phyloP scores from a whole-genome alignment of 1,140 invertebrate genomes.

The Streblospio benedicti region DNA sequence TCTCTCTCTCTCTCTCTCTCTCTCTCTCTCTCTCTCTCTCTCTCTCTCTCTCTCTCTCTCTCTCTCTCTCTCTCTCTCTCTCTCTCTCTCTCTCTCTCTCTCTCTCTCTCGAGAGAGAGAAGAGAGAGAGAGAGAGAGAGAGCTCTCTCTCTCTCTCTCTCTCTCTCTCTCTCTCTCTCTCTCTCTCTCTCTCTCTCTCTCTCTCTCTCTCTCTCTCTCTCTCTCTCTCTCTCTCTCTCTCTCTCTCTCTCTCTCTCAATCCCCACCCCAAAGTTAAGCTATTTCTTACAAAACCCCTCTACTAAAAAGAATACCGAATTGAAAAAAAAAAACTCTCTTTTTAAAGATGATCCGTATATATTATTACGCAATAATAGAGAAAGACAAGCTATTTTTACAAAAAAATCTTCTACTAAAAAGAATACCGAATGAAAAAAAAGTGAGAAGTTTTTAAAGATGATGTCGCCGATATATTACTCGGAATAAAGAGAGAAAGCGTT shows the following conservation, averaged over 20 bases:
- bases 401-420: too few relatives aligned
- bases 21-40: not conserved
- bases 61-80: slow-evolving; percentile 2
- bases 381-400: too few relatives aligned
- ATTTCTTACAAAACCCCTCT: slow-evolving; percentile 30
- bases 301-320: too few relatives aligned
- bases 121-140: too few relatives aligned
- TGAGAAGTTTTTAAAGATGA: too few relatives aligned
- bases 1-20: not conserved
- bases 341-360: too few relatives aligned
- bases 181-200: slow-evolving; percentile 11
- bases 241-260: slow-evolving; percentile 9
- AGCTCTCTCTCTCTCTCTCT: slow-evolving; percentile 12
- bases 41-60: slow-evolving; percentile 9
- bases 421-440: too few relatives aligned
- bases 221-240: slow-evolving; percentile 12
- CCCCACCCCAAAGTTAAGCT: not conserved
- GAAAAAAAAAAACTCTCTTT: too few relatives aligned
- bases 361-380: too few relatives aligned
- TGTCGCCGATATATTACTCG: too few relatives aligned
- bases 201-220: slow-evolving; percentile 10
- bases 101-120: not conserved
- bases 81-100: slow-evolving; percentile 2
- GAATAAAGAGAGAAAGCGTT: too few relatives aligned
- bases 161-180: slow-evolving; percentile 12